Evolutionary conservation across 2,888 invertebrate genomes (phyloP), one percentile per base, ranked within the genome.

Genomic region (Mongoloraphidia duomilia): DNA sequence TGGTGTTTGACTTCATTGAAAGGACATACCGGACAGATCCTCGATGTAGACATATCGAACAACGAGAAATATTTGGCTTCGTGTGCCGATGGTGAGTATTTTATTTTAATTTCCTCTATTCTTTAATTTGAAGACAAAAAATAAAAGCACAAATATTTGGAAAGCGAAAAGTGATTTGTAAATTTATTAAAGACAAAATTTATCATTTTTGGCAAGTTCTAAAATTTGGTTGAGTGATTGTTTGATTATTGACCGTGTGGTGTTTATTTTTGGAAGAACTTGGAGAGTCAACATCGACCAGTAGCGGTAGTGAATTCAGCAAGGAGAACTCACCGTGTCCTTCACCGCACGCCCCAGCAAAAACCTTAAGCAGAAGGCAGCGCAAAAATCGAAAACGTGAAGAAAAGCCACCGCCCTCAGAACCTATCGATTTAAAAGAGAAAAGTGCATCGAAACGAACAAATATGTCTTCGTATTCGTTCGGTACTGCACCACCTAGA

Each of bases 11-110:
- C 84, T 54, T 80, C 83, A 49, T 73, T 92, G 57, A 91, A 90
- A 66, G 89, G 88, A 11, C 91, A 92, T 65, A 81, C 82, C 1
- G 80, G 80, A 34, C 73, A 74, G 10, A 80, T 91, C 42, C 69
- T 82, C 14, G 81, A 84, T 59, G 76, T 90, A 66, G 85, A 86
- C 62, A 84, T 87, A 65, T 87, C 89, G 56, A 76, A 82, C 52
- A 90, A 89, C 68, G 88, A 86, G 56, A 92, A 90, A 70, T 88
- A 81, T 63, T 73, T 92, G 63, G 85, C 85, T 52, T 83, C 87
- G 52, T 83, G 85, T 62, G 83, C 84, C 59, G 84, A 85, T 73
- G 92, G 91, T 91, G 37, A 10, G 48, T 43, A 17, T 10, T 33
- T 34, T 48, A 1, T 37, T 13, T 34, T 41, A 33, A 14, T 14